Percentiles rank a stretch among this genome's conserved stretches.
Conservation (phyloP, 2,888 invertebrate species). For the Nephrotoma guestfalica region DNA sequence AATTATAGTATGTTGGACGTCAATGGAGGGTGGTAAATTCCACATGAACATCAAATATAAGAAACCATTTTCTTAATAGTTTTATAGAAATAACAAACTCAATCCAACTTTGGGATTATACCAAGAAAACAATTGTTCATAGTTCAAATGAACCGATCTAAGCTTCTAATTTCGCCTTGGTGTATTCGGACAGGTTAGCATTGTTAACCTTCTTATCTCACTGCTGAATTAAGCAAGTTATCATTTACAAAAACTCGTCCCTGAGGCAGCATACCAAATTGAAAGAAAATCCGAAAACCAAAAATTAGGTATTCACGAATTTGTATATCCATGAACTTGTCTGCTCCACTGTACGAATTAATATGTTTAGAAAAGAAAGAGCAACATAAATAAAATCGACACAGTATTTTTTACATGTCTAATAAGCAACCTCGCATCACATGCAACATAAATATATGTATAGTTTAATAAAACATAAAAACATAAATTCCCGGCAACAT, state of each 20-base stretch:
- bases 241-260: not conserved
- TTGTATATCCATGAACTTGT: not conserved
- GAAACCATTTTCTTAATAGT: no score
- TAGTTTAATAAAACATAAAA: not conserved
- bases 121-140: no score
- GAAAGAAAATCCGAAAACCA: not conserved
- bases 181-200: no score
- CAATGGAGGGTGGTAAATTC: no score
- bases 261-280: not conserved
- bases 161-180: no score
- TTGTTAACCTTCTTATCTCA: no score
- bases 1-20: no score
- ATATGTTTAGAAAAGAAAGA: not conserved
- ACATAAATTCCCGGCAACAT: not conserved
- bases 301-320: not conserved
- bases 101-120: no score
- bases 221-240: no score
- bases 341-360: not conserved
- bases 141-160: no score
- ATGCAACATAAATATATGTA: not conserved
- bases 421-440: not conserved
- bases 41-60: no score
- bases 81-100: no score
- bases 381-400: not conserved
- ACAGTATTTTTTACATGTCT: not conserved